Conservation (phyloP, 2,888 invertebrate species). For the Leptopilina syphax region DNA sequence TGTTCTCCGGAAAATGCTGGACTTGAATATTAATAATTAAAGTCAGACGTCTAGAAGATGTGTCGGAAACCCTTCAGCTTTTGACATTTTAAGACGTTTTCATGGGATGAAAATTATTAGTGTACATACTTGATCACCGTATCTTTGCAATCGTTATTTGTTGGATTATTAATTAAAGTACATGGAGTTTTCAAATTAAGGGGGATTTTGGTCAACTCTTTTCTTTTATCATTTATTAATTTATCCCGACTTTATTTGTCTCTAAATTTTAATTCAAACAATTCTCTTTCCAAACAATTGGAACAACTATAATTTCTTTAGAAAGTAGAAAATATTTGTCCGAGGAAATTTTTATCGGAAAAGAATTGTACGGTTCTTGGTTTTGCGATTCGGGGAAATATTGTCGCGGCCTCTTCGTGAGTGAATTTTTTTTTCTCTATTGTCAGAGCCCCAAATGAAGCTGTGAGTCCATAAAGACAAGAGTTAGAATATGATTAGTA, state of each 20-base stretch:
- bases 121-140: slow-evolving; percentile 55
- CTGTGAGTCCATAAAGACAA: slow-evolving; percentile 43
- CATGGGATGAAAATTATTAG: slow-evolving; percentile 57
- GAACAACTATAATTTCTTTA: no score
- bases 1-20: slow-evolving; percentile 56
- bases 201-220: background rate
- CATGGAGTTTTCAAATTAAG: background rate
- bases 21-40: slow-evolving; percentile 65
- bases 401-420: background rate
- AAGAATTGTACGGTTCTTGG: no score
- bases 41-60: slow-evolving; percentile 53
- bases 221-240: background rate
- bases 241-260: no score
- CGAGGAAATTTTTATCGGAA: no score
- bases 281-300: no score
- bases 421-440: slow-evolving; percentile 45
- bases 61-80: slow-evolving; percentile 56
- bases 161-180: slow-evolving; percentile 11
- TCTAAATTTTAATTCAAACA: no score
- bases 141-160: slow-evolving; percentile 45
- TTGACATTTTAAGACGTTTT: slow-evolving; percentile 62
- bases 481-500: slow-evolving; percentile 67
- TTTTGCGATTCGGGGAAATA: no score
- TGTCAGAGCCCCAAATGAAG: slow-evolving; percentile 54
- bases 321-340: no score